Evolutionary conservation across 1,140 invertebrate genomes (phyloP).

Genomic region (Sesamia nonagrioides): DNA sequence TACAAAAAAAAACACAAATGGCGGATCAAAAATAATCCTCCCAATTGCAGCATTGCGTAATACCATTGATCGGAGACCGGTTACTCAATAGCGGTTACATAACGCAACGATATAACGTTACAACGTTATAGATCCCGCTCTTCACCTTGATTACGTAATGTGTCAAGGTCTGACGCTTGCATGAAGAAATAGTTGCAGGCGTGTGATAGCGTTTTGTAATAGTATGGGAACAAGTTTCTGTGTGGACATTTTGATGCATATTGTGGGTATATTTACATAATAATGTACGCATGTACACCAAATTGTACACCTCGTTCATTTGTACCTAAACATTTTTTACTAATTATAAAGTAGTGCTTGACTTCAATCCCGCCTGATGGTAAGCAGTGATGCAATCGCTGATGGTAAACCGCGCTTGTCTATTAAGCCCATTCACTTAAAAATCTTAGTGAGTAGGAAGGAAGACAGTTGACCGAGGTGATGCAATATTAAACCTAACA

Average conservation of each 20-base stretch:
- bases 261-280: background rate
- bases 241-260: background rate
- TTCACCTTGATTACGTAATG: slow-evolving; percentile 62
- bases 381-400: too few species aligned
- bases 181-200: slow-evolving; percentile 15
- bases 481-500: too few species aligned
- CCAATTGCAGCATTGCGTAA: background rate
- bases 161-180: slow-evolving; percentile 63
- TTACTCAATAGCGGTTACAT: slow-evolving; percentile 24
- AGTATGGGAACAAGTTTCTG: background rate
- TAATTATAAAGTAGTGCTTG: too few species aligned
- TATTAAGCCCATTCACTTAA: too few species aligned
- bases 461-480: too few species aligned
- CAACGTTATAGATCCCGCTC: slow-evolving; percentile 32
- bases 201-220: slow-evolving; percentile 16
- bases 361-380: too few species aligned
- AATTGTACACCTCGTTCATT: too few species aligned
- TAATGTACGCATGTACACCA: too few species aligned
- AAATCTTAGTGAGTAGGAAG: too few species aligned
- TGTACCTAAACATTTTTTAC: too few species aligned
- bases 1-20: background rate
- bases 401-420: too few species aligned
- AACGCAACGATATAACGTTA: slow-evolving; percentile 10
- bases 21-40: background rate
- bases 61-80: slow-evolving; percentile 4